These are phyloP conservation scores for Alligator sinensis DNA, from an alignment of 2,113 vertebrate species.

Conservation along the genomic window DNA sequence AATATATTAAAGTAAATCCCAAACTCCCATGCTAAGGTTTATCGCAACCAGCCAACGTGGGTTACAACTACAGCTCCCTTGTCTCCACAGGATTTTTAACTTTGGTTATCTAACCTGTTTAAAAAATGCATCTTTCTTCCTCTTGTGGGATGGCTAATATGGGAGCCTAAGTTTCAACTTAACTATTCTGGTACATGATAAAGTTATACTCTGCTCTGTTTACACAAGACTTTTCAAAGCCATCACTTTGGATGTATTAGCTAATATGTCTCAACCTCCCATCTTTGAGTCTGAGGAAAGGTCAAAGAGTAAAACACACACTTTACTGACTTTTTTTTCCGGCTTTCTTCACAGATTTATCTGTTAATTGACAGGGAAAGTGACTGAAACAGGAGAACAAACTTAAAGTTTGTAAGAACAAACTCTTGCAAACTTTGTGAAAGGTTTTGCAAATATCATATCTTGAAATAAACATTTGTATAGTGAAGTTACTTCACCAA, in stretches of 20 bases:
- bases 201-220: rapidly evolving
- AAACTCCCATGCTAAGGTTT: background rate
- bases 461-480: background rate
- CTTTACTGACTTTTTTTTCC: background rate
- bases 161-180: background rate
- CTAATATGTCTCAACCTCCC: background rate
- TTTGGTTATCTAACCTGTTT: background rate
- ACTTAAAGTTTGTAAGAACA: background rate
- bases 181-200: background rate
- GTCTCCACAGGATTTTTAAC: background rate
- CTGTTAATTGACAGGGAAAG: background rate
- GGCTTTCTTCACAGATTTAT: too few species aligned
- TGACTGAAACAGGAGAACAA: background rate
- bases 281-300: background rate
- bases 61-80: background rate
- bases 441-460: background rate
- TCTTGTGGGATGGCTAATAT: background rate
- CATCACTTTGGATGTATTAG: background rate
- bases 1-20: background rate
- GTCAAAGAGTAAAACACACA: background rate
- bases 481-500: background rate
- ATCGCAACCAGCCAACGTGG: too few species aligned
- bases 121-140: background rate
- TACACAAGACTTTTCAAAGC: background rate
- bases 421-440: background rate